A percentile compares a stretch with the other conserved stretches of the same genome.
Evolutionary conservation across 2,888 invertebrate genomes (phyloP).

Genomic region (Mongoloraphidia duomilia): DNA sequence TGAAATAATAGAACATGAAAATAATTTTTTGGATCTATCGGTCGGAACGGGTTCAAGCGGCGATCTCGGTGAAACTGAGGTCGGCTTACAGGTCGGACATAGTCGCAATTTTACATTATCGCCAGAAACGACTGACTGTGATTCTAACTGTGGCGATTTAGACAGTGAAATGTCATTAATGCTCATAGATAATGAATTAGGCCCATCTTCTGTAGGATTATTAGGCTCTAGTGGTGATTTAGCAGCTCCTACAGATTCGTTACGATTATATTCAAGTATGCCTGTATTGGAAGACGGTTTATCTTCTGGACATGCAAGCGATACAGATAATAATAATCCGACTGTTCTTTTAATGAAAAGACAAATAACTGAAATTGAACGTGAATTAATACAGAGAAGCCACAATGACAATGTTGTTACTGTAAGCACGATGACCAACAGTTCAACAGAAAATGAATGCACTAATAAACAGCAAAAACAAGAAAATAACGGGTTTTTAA

Average conservation of each 20-base stretch:
- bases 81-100: constrained; percentile 48
- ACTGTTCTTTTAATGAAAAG: constrained; percentile 49
- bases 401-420: constrained; percentile 21
- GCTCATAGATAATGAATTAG: constrained; percentile 52
- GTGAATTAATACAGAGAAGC: constrained; percentile 50
- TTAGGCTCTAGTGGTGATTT: constrained; percentile 36
- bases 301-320: constrained; percentile 86
- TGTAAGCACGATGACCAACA: background rate
- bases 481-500: background rate
- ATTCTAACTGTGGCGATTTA: constrained; percentile 73
- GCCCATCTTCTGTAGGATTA: constrained; percentile 27
- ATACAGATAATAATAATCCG: constrained; percentile 79
- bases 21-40: constrained; percentile 43
- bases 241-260: constrained; percentile 45
- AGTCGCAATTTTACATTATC: constrained; percentile 79
- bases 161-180: constrained; percentile 73
- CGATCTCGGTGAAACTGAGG: constrained; percentile 48
- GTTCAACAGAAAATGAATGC: background rate
- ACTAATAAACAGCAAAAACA: background rate
- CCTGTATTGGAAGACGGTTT: constrained; percentile 88
- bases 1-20: constrained; percentile 37
- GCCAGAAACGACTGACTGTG: constrained; percentile 86
- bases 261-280: constrained; percentile 62
- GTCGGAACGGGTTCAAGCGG: constrained; percentile 47
- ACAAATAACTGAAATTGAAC: constrained; percentile 59